Evolutionary conservation across 2,888 invertebrate genomes (phyloP), one percentile per base, ranked within the genome.

Genomic region (Lymantria monacha): DNA sequence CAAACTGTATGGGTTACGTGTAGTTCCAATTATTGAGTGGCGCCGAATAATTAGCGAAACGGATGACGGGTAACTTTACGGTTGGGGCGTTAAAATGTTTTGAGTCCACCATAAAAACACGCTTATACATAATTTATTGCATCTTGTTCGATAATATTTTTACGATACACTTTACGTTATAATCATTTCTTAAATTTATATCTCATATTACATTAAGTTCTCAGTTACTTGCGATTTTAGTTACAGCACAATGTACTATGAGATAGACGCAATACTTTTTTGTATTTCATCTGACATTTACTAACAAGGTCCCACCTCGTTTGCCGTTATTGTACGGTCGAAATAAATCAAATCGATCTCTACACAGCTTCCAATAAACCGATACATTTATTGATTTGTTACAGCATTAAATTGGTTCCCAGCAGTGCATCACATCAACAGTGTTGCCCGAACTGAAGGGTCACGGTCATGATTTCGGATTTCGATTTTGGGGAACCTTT

Each of bases 351-450:
- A 89, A 90, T 88, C 83, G 87, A 82, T 87, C 84, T 76, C 81
- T 80, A 82, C 87, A 85, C 84, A 84, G 88, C 86, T 89, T 85
- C 88, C 85, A 90, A 90, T 89, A 91, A 90, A 90, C 82, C 85
- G 89, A 88, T 84, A 89, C 87, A 87, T 91, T 90, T 91, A 91
- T 90, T 90, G 88, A 91, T 91, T 90, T 91, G 90, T 90, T 89
- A 90, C 88, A 91, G 84, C 75, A 82, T 83, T 84, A 89, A 90
- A 89, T 90, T 87, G 88, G 88, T 89, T 91, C 89, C 83, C 89
- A 89, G 85, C 85, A 81, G 83, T 77, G 83, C 76, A 79, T 75
- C 83, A 75, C 74, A 76, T 74, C 70, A 74, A 78, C 76, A 74
- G 69, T 73, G 80, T 81, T 73, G 76, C 70, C 60, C 66, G 63